A percentile compares a stretch with the other conserved stretches of the same genome.
Conservation (phyloP, 2,888 invertebrate species). For the Plagodis pulveraria region DNA sequence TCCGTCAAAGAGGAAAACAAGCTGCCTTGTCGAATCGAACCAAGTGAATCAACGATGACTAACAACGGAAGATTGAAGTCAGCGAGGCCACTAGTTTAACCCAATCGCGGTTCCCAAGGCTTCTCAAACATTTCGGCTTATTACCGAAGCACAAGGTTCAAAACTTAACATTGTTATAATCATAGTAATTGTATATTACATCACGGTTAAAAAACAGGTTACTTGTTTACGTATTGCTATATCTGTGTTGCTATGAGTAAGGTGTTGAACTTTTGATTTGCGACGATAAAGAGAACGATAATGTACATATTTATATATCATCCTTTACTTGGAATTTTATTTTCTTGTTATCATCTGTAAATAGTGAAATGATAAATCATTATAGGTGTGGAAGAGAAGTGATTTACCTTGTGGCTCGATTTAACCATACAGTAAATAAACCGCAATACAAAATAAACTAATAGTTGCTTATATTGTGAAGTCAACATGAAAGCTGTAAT, state of each 20-base stretch:
- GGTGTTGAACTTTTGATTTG: conserved; percentile 25
- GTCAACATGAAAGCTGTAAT: too few relatives aligned
- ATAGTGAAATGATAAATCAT: too few relatives aligned
- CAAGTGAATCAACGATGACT: conserved; percentile 67
- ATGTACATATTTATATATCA: not conserved
- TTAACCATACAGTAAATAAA: too few relatives aligned
- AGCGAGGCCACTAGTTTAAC: conserved; percentile 40
- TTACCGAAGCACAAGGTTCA: conserved; percentile 38
- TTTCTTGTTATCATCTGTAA: too few relatives aligned
- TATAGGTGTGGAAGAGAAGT: too few relatives aligned
- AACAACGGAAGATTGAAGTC: conserved; percentile 46
- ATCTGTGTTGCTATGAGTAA: conserved; percentile 20
- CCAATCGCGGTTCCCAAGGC: conserved; percentile 37
- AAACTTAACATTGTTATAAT: conserved; percentile 34
- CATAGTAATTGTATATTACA: conserved; percentile 39
- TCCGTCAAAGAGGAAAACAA: conserved; percentile 33
- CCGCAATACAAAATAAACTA: too few relatives aligned
- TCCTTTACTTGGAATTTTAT: too few relatives aligned
- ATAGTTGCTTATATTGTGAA: too few relatives aligned
- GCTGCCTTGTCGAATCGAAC: conserved; percentile 45
- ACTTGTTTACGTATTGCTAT: conserved; percentile 5
- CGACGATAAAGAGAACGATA: conserved; percentile 14
- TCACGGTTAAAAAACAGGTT: conserved; percentile 31
- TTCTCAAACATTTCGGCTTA: conserved; percentile 14
- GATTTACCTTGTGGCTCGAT: too few relatives aligned